phyloP scores from a whole-genome alignment of 2,888 invertebrate genomes.

The Xylophagus ater region DNA sequence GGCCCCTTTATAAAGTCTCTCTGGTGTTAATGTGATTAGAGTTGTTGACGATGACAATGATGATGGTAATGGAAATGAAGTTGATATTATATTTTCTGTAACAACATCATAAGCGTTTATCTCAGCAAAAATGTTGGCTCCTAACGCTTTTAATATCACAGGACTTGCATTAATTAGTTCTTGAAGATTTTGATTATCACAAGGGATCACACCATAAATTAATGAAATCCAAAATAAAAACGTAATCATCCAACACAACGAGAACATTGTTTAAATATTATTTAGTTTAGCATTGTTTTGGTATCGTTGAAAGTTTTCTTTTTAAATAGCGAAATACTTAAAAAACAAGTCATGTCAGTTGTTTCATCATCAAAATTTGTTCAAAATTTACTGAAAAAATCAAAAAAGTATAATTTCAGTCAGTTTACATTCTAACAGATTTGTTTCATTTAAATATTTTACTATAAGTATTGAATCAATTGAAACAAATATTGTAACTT shows the following conservation, averaged over 20 bases:
- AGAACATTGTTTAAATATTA: slow-evolving; percentile 16
- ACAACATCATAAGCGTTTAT: neutral
- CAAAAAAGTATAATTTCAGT: no score
- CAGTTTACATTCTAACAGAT: no score
- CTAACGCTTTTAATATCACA: slow-evolving; percentile 36
- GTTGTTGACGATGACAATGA: slow-evolving; percentile 7
- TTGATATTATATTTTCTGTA: slow-evolving; percentile 2
- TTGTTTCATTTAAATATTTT: no score
- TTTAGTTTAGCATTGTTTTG: no score
- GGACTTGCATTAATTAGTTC: slow-evolving; percentile 38
- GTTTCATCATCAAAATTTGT: no score
- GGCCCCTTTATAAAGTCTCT: slow-evolving; percentile 38
- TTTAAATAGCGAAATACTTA: no score
- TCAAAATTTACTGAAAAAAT: no score
- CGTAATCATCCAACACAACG: slow-evolving; percentile 12
- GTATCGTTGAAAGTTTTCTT: no score
- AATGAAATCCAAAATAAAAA: slow-evolving; percentile 10
- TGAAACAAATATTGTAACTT: no score
- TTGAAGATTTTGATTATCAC: slow-evolving; percentile 33
- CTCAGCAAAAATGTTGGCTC: slow-evolving; percentile 35
- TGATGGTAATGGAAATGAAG: neutral
- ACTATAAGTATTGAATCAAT: no score
- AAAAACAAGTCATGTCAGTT: no score
- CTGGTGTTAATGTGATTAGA: slow-evolving; percentile 38
- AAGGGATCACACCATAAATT: slow-evolving; percentile 20